A percentile compares a stretch with the other conserved stretches of the same genome.
phyloP scores from a whole-genome alignment of 2,888 invertebrate genomes.

The Melieria crassipennis region DNA sequence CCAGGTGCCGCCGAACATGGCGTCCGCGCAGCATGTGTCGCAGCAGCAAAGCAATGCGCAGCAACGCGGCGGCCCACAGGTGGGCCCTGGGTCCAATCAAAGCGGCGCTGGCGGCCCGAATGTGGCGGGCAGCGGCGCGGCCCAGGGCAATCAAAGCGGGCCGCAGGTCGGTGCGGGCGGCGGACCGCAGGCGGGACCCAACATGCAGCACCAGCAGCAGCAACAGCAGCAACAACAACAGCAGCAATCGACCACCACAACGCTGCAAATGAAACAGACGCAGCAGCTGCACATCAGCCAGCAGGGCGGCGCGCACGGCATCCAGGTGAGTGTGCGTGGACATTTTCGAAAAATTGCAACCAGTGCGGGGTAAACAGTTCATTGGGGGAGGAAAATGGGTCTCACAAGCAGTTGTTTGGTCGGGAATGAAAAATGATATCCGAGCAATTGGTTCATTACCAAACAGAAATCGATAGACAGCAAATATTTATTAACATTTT shows the following conservation, averaged over 20 bases:
- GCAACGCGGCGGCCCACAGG: conserved; percentile 45
- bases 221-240: conserved; percentile 61
- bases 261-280: conserved; percentile 86
- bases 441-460: background rate
- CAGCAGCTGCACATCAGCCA: conserved; percentile 89
- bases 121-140: conserved; percentile 44
- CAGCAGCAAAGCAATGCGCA: conserved; percentile 47
- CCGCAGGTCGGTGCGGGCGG: conserved; percentile 47
- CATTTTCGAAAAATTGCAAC: background rate
- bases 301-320: conserved; percentile 79
- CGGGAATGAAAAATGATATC: too few species aligned
- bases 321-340: conserved; percentile 73
- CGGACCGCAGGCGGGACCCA: conserved; percentile 46
- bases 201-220: conserved; percentile 55
- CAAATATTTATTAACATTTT: background rate
- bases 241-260: conserved; percentile 66
- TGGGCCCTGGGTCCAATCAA: conserved; percentile 40
- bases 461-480: background rate
- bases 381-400: too few species aligned
- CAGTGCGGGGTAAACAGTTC: too few species aligned
- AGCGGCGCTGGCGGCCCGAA: conserved; percentile 47
- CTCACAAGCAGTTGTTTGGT: too few species aligned
- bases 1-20: conserved; percentile 49
- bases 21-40: conserved; percentile 48
- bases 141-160: conserved; percentile 52